These are phyloP conservation scores for Paramuricea clavata DNA, from an alignment of 92 coral and sea anemone genomes.

Conservation along the genomic window DNA sequence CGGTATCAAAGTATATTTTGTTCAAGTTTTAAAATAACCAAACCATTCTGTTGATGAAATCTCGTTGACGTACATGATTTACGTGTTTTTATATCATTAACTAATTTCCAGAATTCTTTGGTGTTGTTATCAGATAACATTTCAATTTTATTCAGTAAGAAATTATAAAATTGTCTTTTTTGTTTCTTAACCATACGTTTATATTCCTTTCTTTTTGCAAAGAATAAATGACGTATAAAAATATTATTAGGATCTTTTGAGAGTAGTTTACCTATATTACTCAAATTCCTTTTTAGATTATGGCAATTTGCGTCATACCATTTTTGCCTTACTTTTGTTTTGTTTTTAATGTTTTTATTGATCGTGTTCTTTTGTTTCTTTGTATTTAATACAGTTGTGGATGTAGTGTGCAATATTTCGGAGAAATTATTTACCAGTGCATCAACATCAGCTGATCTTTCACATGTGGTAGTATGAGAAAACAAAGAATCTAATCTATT, in stretches of 20 bases:
- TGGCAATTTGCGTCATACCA: not conserved
- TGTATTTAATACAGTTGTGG: too few relatives aligned
- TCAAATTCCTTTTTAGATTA: not conserved
- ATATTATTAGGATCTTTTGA: not conserved
- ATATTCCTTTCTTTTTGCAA: not conserved
- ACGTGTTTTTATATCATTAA: constrained; percentile 21
- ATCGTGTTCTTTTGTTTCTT: too few relatives aligned
- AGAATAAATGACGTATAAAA: not conserved
- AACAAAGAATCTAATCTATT: not conserved
- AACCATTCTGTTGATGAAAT: constrained; percentile 30
- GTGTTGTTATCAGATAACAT: not conserved
- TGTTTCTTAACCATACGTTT: not conserved
- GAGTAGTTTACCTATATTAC: not conserved
- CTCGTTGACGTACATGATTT: not conserved
- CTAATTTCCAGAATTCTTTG: constrained; percentile 20
- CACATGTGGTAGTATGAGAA: not conserved
- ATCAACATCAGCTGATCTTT: not conserved
- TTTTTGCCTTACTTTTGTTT: too few relatives aligned
- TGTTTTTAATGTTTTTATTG: too few relatives aligned
- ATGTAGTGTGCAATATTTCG: not conserved
- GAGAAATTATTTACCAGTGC: not conserved
- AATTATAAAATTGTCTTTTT: not conserved
- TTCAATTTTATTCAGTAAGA: not conserved
- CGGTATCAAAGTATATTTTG: not conserved
- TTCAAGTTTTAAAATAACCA: constrained; percentile 36